Conservation (phyloP, 2,113 vertebrate genomes). For the Tiliqua scincoides region DNA sequence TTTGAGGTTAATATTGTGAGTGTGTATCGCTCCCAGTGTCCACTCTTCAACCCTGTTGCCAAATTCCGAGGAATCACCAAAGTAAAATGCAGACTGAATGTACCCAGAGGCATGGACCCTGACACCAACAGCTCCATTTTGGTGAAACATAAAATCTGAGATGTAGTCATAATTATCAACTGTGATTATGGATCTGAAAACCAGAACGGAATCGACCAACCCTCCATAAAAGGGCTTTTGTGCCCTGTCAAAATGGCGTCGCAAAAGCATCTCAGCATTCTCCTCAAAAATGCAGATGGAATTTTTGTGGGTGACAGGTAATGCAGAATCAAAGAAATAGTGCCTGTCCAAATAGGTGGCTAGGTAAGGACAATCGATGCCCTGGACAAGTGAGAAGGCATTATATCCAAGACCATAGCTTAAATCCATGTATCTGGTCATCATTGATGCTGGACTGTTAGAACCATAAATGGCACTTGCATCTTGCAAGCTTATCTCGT, state of each 20-base stretch:
- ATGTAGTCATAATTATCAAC: background rate
- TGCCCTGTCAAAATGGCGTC: background rate
- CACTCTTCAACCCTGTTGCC: conserved; percentile 80
- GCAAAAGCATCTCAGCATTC: background rate
- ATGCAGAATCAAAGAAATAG: conserved; percentile 79
- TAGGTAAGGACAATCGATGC: conserved; percentile 81
- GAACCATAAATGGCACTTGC: conserved; percentile 6
- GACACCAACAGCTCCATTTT: conserved; percentile 18
- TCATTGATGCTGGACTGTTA: background rate
- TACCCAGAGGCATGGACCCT: conserved; percentile 60
- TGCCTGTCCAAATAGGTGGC: conserved; percentile 78
- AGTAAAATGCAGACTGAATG: conserved; percentile 76
- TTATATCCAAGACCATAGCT: conserved; percentile 64
- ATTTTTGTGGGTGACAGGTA: conserved; percentile 65
- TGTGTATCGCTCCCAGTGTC: conserved; percentile 83
- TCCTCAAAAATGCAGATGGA: conserved; percentile 21
- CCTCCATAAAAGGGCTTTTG: background rate
- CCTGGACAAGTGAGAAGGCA: conserved; percentile 77
- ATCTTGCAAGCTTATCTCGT: conserved; percentile 21
- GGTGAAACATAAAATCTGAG: conserved; percentile 22
- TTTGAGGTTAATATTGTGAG: conserved; percentile 84
- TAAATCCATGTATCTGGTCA: background rate
- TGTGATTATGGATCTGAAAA: background rate
- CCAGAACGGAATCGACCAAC: background rate
- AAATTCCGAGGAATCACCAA: conserved; percentile 53